Percentiles rank a stretch among this genome's conserved stretches.
These are phyloP conservation scores for Mimas tiliae DNA, from an alignment of 2,888 invertebrate genomes.

Conservation along the genomic window DNA sequence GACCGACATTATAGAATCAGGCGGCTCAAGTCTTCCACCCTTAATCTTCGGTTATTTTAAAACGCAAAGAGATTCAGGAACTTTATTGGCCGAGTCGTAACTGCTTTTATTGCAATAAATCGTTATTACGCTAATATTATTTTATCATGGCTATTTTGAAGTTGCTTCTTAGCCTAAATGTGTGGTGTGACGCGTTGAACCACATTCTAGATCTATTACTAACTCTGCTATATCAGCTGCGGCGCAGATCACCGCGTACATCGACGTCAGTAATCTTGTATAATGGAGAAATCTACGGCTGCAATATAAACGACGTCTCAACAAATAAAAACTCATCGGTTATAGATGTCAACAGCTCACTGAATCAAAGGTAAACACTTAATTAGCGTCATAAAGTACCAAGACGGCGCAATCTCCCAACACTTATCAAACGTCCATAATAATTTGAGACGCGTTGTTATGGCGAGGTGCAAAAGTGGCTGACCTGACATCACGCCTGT, in stretches of 20 bases:
- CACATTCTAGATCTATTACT: conserved; percentile 28
- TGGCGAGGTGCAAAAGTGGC: conserved; percentile 85
- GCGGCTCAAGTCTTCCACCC: conserved; percentile 69
- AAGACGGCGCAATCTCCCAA: conserved; percentile 80
- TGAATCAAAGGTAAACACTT: conserved; percentile 69
- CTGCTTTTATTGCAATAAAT: conserved; percentile 78
- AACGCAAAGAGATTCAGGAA: conserved; percentile 70
- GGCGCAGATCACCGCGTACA: not conserved
- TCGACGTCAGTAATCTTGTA: not conserved
- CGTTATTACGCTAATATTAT: conserved; percentile 78
- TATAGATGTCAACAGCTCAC: conserved; percentile 21
- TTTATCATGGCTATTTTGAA: conserved; percentile 71
- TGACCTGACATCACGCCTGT: conserved; percentile 85
- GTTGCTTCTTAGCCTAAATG: conserved; percentile 63
- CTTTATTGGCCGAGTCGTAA: conserved; percentile 79
- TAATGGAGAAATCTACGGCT: not conserved
- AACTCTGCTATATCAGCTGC: not conserved
- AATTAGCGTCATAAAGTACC: conserved; percentile 83
- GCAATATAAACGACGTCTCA: conserved; percentile 9
- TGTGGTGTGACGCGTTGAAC: conserved; percentile 14
- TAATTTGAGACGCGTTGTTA: conserved; percentile 86
- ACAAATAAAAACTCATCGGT: conserved; percentile 21
- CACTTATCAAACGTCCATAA: conserved; percentile 85
- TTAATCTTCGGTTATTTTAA: conserved; percentile 82
- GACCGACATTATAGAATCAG: conserved; percentile 64